Evolutionary conservation across 2,888 invertebrate species (phyloP), one percentile per base, ranked within the genome.

Genomic region (Omphaloscelis lunosa): DNA sequence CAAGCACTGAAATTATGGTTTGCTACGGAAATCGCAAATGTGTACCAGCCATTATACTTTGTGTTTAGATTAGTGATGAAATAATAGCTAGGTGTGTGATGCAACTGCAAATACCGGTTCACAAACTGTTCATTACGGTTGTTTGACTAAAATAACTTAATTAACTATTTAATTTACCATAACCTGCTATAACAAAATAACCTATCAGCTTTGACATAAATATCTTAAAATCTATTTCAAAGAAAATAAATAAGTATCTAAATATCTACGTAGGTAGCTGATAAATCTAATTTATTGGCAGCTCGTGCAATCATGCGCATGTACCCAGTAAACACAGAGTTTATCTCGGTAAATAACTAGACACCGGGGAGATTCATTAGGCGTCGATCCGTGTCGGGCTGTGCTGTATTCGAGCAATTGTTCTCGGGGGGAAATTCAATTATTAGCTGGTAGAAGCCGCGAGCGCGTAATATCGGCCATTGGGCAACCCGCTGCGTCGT

Each of bases 301-400:
- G 95, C 94, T 95, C 95, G 95, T 96, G 96, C 95, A 95, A 95
- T 95, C 96, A 95, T 94, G 95, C 93, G 94, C 96, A 94, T 96
- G 96, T 96, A 93, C 91, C 93, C 93, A 92, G 95, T 95, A 96
- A 96, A 95, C 95, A 95, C 94, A 91, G 94, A 93, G 95, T 95
- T 96, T 96, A 96, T 96, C 96, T 95, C 93, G 89, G 95, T 95
- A 95, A 96, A 95, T 96, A 96, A 95, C 95, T 95, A 95, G 95
- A 95, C 96, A 95, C 95, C 93, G 91, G 89, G 92, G 93, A 96
- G 96, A 96, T 96, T 96, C 96, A 96, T 96, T 96, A 96, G 95
- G 95, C 95, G 94, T 96, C 95, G 95, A 95, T 95, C 95, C 94
- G 93, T 94, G 96, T 95, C 94, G 93, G 92, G 91, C 92, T 91